phyloP scores from a whole-genome alignment of 2,797 vertebrate genomes.

The Poeciliopsis turneri region DNA sequence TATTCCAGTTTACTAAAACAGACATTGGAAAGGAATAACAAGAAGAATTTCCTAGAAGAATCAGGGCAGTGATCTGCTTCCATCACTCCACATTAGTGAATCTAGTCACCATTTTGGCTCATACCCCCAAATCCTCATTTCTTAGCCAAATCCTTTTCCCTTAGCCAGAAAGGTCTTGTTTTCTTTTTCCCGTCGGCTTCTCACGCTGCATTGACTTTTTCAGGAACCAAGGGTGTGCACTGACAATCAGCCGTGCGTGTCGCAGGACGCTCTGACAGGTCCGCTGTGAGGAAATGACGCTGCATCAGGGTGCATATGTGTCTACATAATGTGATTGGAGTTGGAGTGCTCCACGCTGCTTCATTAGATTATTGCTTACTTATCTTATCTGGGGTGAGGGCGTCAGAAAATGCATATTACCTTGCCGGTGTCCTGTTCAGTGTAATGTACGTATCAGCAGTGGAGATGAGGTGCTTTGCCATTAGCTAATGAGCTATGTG shows the following conservation, averaged over 20 bases:
- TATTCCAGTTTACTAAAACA: not conserved
- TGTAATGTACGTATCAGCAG: not conserved
- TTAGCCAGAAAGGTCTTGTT: not conserved
- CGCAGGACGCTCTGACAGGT: not conserved
- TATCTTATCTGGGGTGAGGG: not conserved
- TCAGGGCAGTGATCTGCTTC: not conserved
- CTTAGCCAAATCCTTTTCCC: not conserved
- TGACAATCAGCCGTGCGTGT: not conserved
- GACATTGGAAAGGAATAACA: not conserved
- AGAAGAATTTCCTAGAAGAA: not conserved
- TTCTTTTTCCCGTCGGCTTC: not conserved
- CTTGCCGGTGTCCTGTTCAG: not conserved
- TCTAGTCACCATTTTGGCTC: not conserved
- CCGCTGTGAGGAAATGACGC: not conserved
- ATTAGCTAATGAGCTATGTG: constrained; percentile 2
- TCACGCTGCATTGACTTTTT: not conserved
- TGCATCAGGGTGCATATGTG: constrained; percentile 5
- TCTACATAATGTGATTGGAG: not conserved
- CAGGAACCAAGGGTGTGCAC: not conserved
- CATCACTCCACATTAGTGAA: not conserved
- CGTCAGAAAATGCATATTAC: constrained; percentile 12
- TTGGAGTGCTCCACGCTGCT: not conserved
- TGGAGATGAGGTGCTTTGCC: not conserved
- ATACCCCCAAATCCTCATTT: not conserved
- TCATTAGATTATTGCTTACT: constrained; percentile 10